phyloP scores from a whole-genome alignment of 2,113 vertebrate genomes.

The Lonchura striata region DNA sequence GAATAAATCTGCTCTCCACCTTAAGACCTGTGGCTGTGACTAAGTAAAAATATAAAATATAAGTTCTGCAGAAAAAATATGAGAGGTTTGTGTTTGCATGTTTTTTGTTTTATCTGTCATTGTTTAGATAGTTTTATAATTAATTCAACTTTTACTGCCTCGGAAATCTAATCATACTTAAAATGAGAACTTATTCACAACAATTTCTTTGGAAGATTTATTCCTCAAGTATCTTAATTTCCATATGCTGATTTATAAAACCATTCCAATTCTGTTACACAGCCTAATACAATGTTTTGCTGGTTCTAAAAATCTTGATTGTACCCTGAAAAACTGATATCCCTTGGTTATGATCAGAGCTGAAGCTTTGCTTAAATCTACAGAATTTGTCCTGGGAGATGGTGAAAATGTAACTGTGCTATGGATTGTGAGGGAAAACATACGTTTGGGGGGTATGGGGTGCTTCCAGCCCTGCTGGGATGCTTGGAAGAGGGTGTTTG shows the following conservation, averaged over 20 bases:
- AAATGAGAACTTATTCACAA: not conserved
- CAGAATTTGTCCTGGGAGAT: not conserved
- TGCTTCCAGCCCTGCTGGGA: not conserved
- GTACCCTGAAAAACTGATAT: not conserved
- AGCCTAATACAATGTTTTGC: not conserved
- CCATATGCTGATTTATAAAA: not conserved
- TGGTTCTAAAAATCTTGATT: not conserved
- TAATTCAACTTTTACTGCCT: not conserved
- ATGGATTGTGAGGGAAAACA: not conserved
- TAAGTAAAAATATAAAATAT: not conserved
- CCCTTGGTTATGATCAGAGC: accelerated
- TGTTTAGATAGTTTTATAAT: not conserved
- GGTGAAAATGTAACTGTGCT: not conserved
- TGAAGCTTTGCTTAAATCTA: not conserved
- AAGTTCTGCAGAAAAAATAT: not conserved
- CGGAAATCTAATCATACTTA: not conserved
- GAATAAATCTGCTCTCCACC: not conserved
- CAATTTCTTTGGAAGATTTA: not conserved
- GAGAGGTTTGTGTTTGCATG: not conserved
- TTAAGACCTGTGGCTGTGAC: not conserved
- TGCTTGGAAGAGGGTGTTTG: not conserved
- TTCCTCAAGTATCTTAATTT: not conserved
- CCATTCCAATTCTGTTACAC: not conserved
- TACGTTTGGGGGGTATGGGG: accelerated
- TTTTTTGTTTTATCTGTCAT: not conserved